phyloP scores from a whole-genome alignment of 2,888 invertebrate species.

The Drosophila fungiperda region DNA sequence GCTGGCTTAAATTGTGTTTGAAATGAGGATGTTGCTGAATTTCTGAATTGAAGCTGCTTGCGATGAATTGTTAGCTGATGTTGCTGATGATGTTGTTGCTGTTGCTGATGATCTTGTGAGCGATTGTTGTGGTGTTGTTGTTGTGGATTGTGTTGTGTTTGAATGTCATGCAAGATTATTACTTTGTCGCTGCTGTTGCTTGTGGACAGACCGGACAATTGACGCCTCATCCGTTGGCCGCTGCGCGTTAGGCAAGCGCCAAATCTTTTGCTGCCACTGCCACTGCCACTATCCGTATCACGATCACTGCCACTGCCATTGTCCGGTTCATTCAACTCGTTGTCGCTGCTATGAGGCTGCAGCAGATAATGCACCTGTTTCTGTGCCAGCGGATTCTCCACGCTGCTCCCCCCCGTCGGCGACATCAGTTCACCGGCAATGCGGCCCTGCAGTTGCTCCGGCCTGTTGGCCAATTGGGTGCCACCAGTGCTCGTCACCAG shows the following conservation, averaged over 20 bases:
- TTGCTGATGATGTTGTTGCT: conserved; percentile 10
- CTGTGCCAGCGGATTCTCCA: conserved; percentile 43
- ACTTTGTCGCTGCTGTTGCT: conserved; percentile 80
- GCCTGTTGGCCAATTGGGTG: conserved; percentile 45
- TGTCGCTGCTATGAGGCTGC: conserved; percentile 30
- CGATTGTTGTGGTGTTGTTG: conserved; percentile 17
- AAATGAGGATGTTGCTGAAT: conserved; percentile 39
- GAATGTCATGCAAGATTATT: conserved; percentile 77
- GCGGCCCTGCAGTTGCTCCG: conserved; percentile 33
- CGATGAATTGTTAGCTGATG: conserved; percentile 34
- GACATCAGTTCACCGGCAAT: conserved; percentile 22
- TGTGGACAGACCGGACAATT: conserved; percentile 69
- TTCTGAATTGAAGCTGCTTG: conserved; percentile 45
- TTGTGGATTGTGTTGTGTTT: conserved; percentile 30
- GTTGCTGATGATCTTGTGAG: neutral
- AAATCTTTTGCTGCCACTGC: conserved; percentile 15
- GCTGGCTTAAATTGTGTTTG: conserved; percentile 23
- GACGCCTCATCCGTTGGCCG: conserved; percentile 64
- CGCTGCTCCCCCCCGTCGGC: conserved; percentile 13
- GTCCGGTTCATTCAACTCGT: conserved; percentile 42
- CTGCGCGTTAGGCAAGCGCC: conserved; percentile 15
- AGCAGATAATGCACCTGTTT: conserved; percentile 67
- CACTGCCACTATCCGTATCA: conserved; percentile 5
- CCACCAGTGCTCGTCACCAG: conserved; percentile 56
- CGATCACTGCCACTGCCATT: neutral